Base-by-base conservation (phyloP, 2,113 vertebrate genomes). In the Mesoclemmys tuberculata region DNA sequence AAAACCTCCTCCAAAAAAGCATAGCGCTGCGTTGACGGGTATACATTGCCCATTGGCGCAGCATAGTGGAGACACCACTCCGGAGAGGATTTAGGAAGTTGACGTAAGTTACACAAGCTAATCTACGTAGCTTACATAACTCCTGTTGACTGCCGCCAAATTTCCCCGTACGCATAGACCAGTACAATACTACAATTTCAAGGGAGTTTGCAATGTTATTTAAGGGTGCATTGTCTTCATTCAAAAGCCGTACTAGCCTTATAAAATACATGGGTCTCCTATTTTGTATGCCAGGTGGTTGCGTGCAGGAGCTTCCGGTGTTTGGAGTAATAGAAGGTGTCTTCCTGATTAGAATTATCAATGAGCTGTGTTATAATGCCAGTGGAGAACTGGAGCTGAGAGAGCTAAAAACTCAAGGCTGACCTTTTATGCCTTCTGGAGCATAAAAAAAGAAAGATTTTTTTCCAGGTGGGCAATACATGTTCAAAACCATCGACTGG, bases 261-360 rank as follows among this genome's bases (percentile, higher is more conserved):
- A 74, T 21, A 41, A 74, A 74, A 44, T 24, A 21, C 10, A 24
- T 11, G n/a, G 56, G 48, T 82, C 35, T 41, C 24, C 24, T 51
- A 21, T 90, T 49, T 84, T 10, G 3, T 64, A 18, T 12, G 4
- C 10, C 21, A 98, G 98, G 98, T 80, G 94, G 97, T 26, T 29
- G 80, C 31, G 95, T 98, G 52, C 94, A 98, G 71, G 98, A 99
- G 93, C 97, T 98, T 68, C 98, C 98, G 5, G 98, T 98, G 55
- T 98, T 98, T 87, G 98, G 98, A 61, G 96, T 98, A 80, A 92
- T 98, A 29, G 98, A 98, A 56, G 98, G 96, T n/a, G 82, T 98
- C 49, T 97, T 97, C 61, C 24, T 98, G 78, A 96, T 95, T 56
- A 98, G 98, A 12, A 90, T 98, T 52, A 97, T 98, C 35, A 98